A percentile compares a stretch with the other conserved stretches of the same genome.
Conservation (phyloP, 2,888 invertebrate species). For the Morpho achilles region DNA sequence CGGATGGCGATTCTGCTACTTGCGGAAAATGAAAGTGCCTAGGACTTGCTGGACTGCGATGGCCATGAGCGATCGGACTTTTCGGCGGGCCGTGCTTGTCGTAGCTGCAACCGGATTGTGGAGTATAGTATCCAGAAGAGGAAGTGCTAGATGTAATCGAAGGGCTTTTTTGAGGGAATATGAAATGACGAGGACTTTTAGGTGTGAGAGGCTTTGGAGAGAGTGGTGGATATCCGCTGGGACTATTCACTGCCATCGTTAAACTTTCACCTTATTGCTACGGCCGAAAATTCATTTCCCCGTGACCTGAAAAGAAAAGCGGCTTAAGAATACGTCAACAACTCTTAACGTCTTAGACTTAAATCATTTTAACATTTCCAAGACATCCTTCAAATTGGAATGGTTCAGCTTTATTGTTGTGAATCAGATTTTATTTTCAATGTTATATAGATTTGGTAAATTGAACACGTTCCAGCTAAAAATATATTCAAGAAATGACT, state of each 20-base stretch:
- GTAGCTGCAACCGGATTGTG: slow-evolving; percentile 73
- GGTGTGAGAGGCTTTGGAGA: slow-evolving; percentile 78
- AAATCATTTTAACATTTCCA: slow-evolving; percentile 9
- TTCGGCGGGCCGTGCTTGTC: slow-evolving; percentile 68
- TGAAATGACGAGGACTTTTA: slow-evolving; percentile 78
- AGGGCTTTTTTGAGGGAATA: slow-evolving; percentile 76
- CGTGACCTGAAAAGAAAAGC: slow-evolving; percentile 51
- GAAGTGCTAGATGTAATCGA: slow-evolving; percentile 75
- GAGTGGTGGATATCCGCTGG: slow-evolving; percentile 75
- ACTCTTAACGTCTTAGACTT: slow-evolving; percentile 1
- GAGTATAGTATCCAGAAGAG: slow-evolving; percentile 77
- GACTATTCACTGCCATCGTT: slow-evolving; percentile 79
- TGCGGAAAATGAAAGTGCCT: slow-evolving; percentile 80
- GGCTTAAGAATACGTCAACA: slow-evolving; percentile 4
- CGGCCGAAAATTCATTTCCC: slow-evolving; percentile 44
- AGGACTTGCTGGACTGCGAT: slow-evolving; percentile 79
- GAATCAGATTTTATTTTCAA: slow-evolving; percentile 2
- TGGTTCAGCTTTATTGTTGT: slow-evolving; percentile 1
- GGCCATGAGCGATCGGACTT: slow-evolving; percentile 75
- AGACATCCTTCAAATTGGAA: slow-evolving; percentile 5
- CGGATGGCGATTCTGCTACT: slow-evolving; percentile 56
- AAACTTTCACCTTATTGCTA: slow-evolving; percentile 40
- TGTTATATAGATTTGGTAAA: not conserved
- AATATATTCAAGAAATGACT: not conserved
- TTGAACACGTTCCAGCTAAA: slow-evolving; percentile 3